phyloP scores from a whole-genome alignment of 2,888 invertebrate genomes.

The Ashinkailepas kermadecensis region DNA sequence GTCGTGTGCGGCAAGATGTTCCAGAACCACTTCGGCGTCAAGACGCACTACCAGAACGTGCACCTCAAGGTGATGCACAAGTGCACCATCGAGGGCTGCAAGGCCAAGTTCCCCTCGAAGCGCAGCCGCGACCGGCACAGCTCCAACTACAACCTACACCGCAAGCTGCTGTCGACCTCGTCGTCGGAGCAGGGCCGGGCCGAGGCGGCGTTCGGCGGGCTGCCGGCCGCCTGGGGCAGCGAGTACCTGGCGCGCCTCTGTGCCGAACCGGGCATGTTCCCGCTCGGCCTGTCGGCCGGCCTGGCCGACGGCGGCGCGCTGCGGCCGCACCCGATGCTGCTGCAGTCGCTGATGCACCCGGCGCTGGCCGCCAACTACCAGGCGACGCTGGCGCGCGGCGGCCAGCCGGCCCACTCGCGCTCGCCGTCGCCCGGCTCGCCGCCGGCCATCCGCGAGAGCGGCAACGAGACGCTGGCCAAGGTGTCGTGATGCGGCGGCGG shows the following conservation, averaged over 20 bases:
- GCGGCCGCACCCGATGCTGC: constrained; percentile 15
- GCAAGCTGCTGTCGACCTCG: constrained; percentile 72
- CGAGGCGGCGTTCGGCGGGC: background rate
- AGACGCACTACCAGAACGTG: constrained; percentile 90
- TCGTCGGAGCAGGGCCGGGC: constrained; percentile 41
- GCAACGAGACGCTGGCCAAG: constrained; percentile 7
- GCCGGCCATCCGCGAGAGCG: constrained; percentile 3
- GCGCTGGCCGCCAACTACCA: constrained; percentile 16
- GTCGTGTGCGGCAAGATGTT: constrained; percentile 87
- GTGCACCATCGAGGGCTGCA: constrained; percentile 89
- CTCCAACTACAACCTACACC: constrained; percentile 80
- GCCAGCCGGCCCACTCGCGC: background rate
- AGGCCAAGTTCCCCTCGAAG: constrained; percentile 89
- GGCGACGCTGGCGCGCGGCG: constrained; percentile 7
- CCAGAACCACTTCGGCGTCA: constrained; percentile 85
- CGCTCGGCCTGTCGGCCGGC: background rate
- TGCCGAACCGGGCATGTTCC: constrained; percentile 7
- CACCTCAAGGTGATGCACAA: constrained; percentile 93
- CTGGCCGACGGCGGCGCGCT: background rate
- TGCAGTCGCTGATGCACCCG: constrained; percentile 20
- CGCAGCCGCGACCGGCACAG: constrained; percentile 86
- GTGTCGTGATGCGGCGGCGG: background rate
- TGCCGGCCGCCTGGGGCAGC: constrained; percentile 5
- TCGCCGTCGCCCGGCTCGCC: background rate
- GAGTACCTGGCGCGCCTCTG: constrained; percentile 17